phyloP scores from a whole-genome alignment of 2,888 invertebrate species.

The Deladenus siricidicola region DNA sequence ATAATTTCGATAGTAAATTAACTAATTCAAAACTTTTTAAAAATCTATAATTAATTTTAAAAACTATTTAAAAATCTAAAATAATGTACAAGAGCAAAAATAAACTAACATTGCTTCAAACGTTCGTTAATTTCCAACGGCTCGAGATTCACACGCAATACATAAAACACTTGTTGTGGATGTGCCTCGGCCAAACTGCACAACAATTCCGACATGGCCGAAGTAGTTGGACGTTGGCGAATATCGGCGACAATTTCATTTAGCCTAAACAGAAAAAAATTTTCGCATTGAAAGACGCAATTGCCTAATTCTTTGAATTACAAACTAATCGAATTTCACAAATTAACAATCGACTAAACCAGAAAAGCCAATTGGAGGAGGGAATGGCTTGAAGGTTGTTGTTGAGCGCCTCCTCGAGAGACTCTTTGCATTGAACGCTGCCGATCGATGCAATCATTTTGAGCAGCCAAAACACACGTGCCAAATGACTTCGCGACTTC shows the following conservation, averaged over 20 bases:
- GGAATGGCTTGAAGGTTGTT: conserved; percentile 31
- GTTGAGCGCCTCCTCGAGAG: conserved; percentile 30
- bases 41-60: not conserved
- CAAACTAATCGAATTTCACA: not conserved
- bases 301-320: not conserved
- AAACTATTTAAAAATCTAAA: no score
- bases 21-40: not conserved
- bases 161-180: conserved; percentile 23
- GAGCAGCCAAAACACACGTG: conserved; percentile 29
- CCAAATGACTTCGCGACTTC: conserved; percentile 39
- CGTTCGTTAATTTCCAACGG: conserved; percentile 6
- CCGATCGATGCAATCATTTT: conserved; percentile 16
- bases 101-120: conserved; percentile 13
- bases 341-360: conserved; percentile 26
- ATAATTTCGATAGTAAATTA: no score
- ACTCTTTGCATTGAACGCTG: conserved; percentile 7
- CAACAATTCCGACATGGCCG: conserved; percentile 13
- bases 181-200: conserved; percentile 19
- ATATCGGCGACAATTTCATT: conserved; percentile 22
- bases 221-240: conserved; percentile 9
- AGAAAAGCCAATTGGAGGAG: conserved; percentile 44
- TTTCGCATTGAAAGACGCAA: not conserved
- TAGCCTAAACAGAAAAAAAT: conserved; percentile 17
- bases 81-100: no score
- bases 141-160: conserved; percentile 13